These are phyloP conservation scores for Caenorhabditis inopinata DNA, from an alignment of 1,140 invertebrate species.

Conservation along the genomic window DNA sequence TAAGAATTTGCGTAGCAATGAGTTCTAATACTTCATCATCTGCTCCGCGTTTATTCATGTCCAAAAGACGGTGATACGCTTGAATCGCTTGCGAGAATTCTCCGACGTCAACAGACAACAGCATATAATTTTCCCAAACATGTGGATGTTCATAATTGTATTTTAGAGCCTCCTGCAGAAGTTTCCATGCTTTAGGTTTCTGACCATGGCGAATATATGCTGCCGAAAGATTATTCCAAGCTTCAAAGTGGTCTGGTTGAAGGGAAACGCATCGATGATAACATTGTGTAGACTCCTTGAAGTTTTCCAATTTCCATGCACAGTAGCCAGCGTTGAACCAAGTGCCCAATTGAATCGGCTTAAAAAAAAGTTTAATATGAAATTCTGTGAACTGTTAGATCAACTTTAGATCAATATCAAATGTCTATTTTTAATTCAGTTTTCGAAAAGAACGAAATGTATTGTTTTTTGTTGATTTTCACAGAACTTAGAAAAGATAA, in stretches of 20 bases:
- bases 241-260: conserved; percentile 83
- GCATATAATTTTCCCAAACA: conserved; percentile 83
- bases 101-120: conserved; percentile 35
- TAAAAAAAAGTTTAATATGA: conserved; percentile 61
- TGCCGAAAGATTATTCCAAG: conserved; percentile 95
- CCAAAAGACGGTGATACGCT: conserved; percentile 27
- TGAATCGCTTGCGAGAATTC: conserved; percentile 27
- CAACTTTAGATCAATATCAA: too few species aligned
- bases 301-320: conserved; percentile 78
- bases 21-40: conserved; percentile 39
- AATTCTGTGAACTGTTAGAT: too few species aligned
- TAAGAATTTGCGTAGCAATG: conserved; percentile 1
- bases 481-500: too few species aligned
- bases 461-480: too few species aligned
- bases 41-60: conserved; percentile 31
- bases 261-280: conserved; percentile 81
- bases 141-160: conserved; percentile 93
- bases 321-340: conserved; percentile 85
- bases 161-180: conserved; percentile 80
- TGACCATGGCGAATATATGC: conserved; percentile 84
- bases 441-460: too few species aligned
- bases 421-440: too few species aligned
- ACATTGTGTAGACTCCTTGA: conserved; percentile 78
- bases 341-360: conserved; percentile 71
- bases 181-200: conserved; percentile 70